Base-by-base conservation (phyloP, 2,113 vertebrate species). In the Phaetusa simplex region DNA sequence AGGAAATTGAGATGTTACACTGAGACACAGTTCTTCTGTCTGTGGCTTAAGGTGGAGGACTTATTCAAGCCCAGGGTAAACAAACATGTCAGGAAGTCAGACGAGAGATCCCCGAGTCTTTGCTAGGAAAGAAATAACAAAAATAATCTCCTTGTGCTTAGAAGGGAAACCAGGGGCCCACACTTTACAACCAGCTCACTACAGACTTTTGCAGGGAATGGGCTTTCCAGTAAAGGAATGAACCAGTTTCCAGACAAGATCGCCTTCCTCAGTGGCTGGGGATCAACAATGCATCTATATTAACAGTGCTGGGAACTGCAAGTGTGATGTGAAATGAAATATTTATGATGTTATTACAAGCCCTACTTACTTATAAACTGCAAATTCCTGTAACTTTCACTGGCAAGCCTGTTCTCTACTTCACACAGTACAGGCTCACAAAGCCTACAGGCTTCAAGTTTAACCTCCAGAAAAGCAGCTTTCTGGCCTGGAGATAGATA, bases 291-390 rank as follows among this genome's bases (percentile, higher is more conserved):
- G 91, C 38, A 79, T 91, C 90, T 95, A n/a, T 95, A 93, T 90
- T 94, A 97, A 93, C 58, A 77, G 78, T 79, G 52, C 64, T 92
- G 86, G 86, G 66, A 95, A 94, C 29, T n/a, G 62, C 80, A 81
- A 95, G 88, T 91, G 81, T 86, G 94, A 91, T 94, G 91, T 93
- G 95, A 94, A 97, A 91, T 95, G 64, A 91, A 94, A 86, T 96
- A 96, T 97, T 97, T 97, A 94, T 93, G 84, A 92, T 96, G 95
- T 96, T 97, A 90, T 97, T 97, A 88, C 83, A 96, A 96, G 95
- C 2, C 0, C 73, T 82, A 83, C 77, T 59, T 66, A 89, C 90
- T 90, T 94, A 88, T 13, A 93, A 97, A 97, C 73, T 96, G 70
- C 26, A 93, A 89, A 82, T 96, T 97, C 92, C 77, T 94, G 19